Conservation (phyloP, 2,888 invertebrate genomes). For the Macrosiphum euphorbiae region DNA sequence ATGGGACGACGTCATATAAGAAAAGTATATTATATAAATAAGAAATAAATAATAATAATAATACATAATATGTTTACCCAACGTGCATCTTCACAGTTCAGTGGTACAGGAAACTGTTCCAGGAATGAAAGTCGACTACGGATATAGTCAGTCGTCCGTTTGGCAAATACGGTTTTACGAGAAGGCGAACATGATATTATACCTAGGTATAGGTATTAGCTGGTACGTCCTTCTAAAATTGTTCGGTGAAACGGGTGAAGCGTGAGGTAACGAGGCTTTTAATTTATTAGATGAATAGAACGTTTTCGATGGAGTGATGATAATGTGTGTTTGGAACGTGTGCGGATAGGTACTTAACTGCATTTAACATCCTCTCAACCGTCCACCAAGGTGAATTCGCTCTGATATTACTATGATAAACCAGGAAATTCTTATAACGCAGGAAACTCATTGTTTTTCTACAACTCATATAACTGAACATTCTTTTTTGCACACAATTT, state of each 20-base stretch:
- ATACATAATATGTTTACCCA: neutral
- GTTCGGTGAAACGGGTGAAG: neutral
- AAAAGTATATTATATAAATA: neutral
- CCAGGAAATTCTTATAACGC: neutral
- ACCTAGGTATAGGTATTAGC: neutral
- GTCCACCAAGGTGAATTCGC: neutral
- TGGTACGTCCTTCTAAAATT: neutral
- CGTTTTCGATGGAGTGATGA: neutral
- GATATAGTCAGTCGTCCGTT: neutral
- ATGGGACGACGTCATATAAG: neutral
- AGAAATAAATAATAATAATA: neutral
- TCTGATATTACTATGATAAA: neutral
- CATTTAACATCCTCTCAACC: neutral
- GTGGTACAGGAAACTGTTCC: neutral
- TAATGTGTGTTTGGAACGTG: neutral
- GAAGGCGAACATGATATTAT: neutral
- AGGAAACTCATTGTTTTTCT: neutral
- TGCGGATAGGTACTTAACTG: neutral
- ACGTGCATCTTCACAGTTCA: neutral
- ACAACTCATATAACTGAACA: neutral
- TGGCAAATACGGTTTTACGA: neutral
- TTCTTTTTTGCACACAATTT: neutral
- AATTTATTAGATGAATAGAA: neutral
- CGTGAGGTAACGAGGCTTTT: neutral
- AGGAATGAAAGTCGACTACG: neutral